Percentiles rank a stretch among this genome's conserved stretches.
Evolutionary conservation across 2,797 vertebrate species (phyloP).

Genomic region (Betta splendens): DNA sequence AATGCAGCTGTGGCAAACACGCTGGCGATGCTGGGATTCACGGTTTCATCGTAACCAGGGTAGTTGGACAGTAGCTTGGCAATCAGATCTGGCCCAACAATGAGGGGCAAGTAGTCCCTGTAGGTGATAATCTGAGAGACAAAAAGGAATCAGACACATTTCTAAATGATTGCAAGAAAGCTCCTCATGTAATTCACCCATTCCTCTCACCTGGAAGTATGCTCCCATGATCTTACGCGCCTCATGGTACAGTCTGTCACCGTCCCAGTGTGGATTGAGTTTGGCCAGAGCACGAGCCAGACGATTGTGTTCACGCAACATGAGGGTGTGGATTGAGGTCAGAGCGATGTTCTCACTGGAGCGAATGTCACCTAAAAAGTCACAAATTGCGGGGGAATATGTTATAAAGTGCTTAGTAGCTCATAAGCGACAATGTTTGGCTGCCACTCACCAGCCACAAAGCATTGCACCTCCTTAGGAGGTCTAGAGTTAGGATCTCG

Average conservation of each 20-base stretch:
- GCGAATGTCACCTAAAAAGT: conserved; percentile 83
- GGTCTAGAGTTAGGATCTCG: conserved; percentile 56
- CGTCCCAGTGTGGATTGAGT: conserved; percentile 86
- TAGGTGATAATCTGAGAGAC: conserved; percentile 74
- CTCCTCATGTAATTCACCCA: background rate
- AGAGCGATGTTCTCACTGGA: conserved; percentile 83
- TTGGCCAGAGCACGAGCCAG: conserved; percentile 76
- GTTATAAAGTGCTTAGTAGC: background rate
- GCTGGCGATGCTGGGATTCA: conserved; percentile 84
- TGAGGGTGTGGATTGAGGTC: conserved; percentile 81
- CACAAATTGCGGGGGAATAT: background rate
- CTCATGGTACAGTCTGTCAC: conserved; percentile 89
- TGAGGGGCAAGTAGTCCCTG: conserved; percentile 84
- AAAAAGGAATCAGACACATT: conserved; percentile 1
- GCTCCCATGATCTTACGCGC: conserved; percentile 86
- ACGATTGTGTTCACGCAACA: conserved; percentile 89
- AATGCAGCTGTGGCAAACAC: conserved; percentile 88
- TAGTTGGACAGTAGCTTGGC: conserved; percentile 75
- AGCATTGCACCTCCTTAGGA: conserved; percentile 82
- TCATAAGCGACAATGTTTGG: background rate
- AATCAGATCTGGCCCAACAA: conserved; percentile 78
- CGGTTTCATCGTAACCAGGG: conserved; percentile 73
- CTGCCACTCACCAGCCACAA: conserved; percentile 80
- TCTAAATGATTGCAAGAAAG: background rate
- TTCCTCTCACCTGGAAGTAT: conserved; percentile 80